Percentiles rank a stretch among this genome's conserved stretches.
phyloP scores from a whole-genome alignment of 2,888 invertebrate species.

The Drosophila engyochracea region DNA sequence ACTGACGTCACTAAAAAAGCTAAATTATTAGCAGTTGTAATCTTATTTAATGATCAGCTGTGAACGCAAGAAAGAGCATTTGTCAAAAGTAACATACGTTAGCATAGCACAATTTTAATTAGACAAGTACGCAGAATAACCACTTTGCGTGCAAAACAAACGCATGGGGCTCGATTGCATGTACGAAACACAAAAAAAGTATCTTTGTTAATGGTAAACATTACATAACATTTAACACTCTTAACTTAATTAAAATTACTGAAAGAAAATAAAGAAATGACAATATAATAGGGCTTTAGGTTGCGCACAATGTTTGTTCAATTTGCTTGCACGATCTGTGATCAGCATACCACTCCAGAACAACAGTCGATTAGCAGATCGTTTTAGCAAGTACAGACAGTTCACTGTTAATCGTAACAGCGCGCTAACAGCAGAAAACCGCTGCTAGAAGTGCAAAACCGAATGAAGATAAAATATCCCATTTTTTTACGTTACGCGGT shows the following conservation, averaged over 20 bases:
- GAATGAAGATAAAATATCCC: conserved; percentile 41
- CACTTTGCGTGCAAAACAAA: neutral
- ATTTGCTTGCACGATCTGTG: neutral
- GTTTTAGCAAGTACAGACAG: conserved; percentile 23
- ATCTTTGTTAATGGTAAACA: neutral
- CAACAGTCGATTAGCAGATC: conserved; percentile 12
- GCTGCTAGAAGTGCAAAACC: conserved; percentile 39
- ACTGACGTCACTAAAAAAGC: neutral
- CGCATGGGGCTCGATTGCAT: neutral
- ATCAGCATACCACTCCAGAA: conserved; percentile 27
- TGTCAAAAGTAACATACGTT: conserved; percentile 6
- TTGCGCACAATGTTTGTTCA: neutral
- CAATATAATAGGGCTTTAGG: neutral
- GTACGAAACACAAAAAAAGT: neutral
- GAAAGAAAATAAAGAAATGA: neutral
- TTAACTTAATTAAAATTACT: neutral
- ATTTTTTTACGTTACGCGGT: conserved; percentile 58
- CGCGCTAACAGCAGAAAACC: conserved; percentile 25
- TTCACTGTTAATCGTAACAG: conserved; percentile 32
- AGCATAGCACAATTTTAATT: neutral
- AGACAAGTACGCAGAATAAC: conserved; percentile 5
- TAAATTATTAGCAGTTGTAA: neutral
- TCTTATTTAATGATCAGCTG: neutral
- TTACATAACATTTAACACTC: neutral
- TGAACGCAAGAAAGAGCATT: conserved; percentile 17